Percentiles rank a stretch among this genome's conserved stretches.
phyloP scores from a whole-genome alignment of 2,113 vertebrate species.

The Crotalus tigris region DNA sequence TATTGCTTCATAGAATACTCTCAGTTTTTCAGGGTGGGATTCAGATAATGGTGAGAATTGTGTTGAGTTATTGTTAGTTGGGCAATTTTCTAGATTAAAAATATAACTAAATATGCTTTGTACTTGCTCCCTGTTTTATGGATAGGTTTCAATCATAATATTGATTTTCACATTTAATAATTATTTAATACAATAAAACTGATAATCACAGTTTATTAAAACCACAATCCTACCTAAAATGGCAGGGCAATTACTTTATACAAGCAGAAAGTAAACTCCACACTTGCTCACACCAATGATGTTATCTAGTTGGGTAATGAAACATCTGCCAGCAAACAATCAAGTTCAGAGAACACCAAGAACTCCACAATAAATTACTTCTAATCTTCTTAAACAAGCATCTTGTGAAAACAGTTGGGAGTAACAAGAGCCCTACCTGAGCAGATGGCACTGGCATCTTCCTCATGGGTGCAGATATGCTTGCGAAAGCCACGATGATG shows the following conservation, averaged over 20 bases:
- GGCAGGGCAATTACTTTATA: neutral
- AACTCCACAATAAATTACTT: neutral
- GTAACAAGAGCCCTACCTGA: conserved; percentile 42
- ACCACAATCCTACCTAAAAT: neutral
- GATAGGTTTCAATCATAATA: neutral
- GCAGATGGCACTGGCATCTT: conserved; percentile 65
- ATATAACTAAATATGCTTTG: neutral
- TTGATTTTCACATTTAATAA: neutral
- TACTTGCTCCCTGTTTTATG: neutral
- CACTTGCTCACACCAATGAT: neutral
- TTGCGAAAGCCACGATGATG: conserved; percentile 49
- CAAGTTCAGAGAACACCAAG: neutral
- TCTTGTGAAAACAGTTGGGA: too few relatives aligned
- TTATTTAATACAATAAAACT: neutral
- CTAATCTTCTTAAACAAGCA: neutral
- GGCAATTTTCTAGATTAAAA: neutral
- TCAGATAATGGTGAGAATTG: neutral
- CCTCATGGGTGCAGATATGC: conserved; percentile 65
- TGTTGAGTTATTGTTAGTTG: neutral
- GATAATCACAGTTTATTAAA: neutral
- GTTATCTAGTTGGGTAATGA: neutral
- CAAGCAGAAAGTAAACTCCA: neutral
- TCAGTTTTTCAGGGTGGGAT: neutral
- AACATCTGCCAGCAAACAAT: neutral
- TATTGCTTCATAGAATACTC: neutral